Evolutionary conservation across 2,888 invertebrate genomes (phyloP).

Genomic region (Tridacna crocea): DNA sequence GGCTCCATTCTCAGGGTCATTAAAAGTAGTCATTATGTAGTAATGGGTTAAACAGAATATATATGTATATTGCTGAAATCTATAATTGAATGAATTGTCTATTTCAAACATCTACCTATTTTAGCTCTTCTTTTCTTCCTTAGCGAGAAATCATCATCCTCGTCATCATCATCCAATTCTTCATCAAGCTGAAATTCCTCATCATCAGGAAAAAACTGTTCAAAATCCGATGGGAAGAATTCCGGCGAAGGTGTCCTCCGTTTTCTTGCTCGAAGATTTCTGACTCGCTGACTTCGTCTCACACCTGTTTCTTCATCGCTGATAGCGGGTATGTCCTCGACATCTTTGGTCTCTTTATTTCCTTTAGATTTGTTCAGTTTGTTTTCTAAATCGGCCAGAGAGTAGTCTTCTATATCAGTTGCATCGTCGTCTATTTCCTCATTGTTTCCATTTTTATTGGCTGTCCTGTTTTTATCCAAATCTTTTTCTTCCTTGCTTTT

Average conservation of each 20-base stretch:
- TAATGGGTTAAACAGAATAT: no score
- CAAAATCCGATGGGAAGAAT: conserved; percentile 54
- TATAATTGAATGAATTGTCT: no score
- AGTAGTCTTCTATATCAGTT: not conserved
- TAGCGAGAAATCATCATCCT: conserved; percentile 63
- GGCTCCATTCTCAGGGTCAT: no score
- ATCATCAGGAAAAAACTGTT: conserved; percentile 40
- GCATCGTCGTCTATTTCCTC: conserved; percentile 1
- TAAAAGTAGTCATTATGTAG: no score
- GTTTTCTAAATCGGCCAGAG: not conserved
- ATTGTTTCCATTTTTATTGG: no score
- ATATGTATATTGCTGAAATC: no score
- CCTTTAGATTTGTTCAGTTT: not conserved
- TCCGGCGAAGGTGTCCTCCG: conserved; percentile 61
- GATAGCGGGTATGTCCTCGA: conserved; percentile 19
- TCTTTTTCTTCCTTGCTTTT: conserved; percentile 1
- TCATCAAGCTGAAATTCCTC: conserved; percentile 46
- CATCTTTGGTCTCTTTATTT: not conserved
- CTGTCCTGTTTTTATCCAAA: not conserved
- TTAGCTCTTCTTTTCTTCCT: conserved; percentile 46
- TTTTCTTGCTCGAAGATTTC: conserved; percentile 45
- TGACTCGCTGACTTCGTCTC: conserved; percentile 64
- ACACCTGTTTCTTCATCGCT: conserved; percentile 55
- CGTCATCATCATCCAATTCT: conserved; percentile 50
- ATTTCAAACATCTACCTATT: not conserved